Evolutionary conservation across 2,888 invertebrate genomes (phyloP), one percentile per base, ranked within the genome.

Genomic region (Cantharis lateralis): DNA sequence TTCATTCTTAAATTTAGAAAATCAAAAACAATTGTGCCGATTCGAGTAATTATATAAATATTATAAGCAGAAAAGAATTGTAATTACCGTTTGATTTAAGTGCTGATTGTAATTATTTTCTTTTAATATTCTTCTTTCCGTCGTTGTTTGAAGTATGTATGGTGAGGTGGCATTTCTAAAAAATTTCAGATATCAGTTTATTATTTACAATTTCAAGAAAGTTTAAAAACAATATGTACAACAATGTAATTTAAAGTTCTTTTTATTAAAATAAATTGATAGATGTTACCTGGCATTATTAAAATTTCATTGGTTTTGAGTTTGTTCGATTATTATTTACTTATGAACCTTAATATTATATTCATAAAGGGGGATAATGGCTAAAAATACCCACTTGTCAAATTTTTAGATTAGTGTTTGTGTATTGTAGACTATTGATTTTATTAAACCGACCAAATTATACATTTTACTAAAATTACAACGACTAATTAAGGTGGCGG

Each of bases 41-140:
- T 80, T 79, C 73, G 74, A 77, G 73, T 77, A 71, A 64, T 61
- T 69, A 20, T 32, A 61, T 62, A 15, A n/a, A 26, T 61, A 15
- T 15, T 61, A n/a, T n/a, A 72, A 48, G n/a, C 13, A 62, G 16
- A 28, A 32, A 20, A 13, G 7, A 63, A 70, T 20, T 20, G 18
- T 73, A 81, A 81, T 86, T 85, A 88, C 88, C 84, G 85, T 84
- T 71, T 88, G 86, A 76, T 85, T 82, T 0, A 85, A 85, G 48
- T 85, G 89, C 75, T 85, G 90, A 71, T 93, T 92, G 88, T 93
- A 94, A 80, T 95, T 96, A 88, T 93, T 95, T 82, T 97, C 97
- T 83, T 97, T 92, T 83, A 95, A 93, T 75, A 97, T 93, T 84
- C 96, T 91, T 85, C 93, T 93, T 87, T 98, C 97, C 89, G 93